Conservation (phyloP, 2,113 vertebrate species). For the Heloderma charlesbogerti region DNA sequence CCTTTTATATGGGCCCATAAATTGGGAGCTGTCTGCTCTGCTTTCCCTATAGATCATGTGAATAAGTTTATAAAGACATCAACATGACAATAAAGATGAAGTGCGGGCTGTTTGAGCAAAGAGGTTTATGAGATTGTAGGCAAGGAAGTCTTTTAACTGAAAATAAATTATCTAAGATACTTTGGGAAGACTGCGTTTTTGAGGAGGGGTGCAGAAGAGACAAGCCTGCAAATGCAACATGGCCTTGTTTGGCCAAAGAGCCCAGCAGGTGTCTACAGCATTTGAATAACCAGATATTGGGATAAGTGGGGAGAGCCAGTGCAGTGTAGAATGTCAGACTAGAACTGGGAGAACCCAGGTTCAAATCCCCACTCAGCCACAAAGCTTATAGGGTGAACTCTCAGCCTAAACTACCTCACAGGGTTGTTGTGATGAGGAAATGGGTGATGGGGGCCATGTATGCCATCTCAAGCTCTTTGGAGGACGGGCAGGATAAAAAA, state of each 20-base stretch:
- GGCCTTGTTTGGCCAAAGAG: background rate
- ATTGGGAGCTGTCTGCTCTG: conserved; percentile 66
- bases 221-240: background rate
- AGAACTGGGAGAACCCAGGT: background rate
- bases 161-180: conserved; percentile 40
- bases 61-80: conserved; percentile 74
- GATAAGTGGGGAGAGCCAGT: background rate
- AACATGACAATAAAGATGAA: conserved; percentile 66
- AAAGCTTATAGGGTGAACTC: too few relatives aligned
- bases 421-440: background rate
- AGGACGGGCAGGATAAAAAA: background rate
- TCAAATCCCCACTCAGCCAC: too few relatives aligned
- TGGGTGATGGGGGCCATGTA: background rate
- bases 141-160: conserved; percentile 45
- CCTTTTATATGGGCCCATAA: conserved; percentile 71
- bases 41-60: conserved; percentile 68
- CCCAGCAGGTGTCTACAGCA: too few relatives aligned
- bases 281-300: background rate
- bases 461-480: background rate
- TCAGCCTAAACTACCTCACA: background rate
- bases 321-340: background rate
- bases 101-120: conserved; percentile 48
- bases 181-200: background rate
- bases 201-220: background rate
- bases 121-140: conserved; percentile 48